A percentile compares a stretch with the other conserved stretches of the same genome.
Conservation (phyloP, 2,888 invertebrate species). For the Coelopa pilipes region DNA sequence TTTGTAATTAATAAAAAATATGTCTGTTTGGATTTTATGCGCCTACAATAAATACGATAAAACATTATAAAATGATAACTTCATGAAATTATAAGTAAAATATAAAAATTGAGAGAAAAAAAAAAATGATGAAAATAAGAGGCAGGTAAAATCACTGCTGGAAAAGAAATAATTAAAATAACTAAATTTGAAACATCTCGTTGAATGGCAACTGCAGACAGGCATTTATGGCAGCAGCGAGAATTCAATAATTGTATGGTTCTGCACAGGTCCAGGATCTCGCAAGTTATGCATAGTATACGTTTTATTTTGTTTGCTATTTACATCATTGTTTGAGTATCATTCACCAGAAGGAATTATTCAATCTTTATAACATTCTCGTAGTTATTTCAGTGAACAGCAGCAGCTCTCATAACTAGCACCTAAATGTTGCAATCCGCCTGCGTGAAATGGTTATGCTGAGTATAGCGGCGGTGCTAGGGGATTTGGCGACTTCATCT, state of each 20-base stretch:
- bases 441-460: background rate
- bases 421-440: too few species aligned
- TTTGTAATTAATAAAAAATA: background rate
- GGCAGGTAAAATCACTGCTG: background rate
- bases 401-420: too few species aligned
- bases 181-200: background rate
- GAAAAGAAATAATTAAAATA: background rate
- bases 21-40: background rate
- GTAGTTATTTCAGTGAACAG: too few species aligned
- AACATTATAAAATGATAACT: slow-evolving; percentile 2
- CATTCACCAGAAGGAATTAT: background rate
- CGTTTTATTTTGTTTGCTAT: slow-evolving; percentile 3
- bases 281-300: background rate
- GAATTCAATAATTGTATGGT: background rate
- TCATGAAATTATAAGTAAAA: background rate
- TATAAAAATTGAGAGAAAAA: background rate
- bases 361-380: too few species aligned
- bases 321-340: slow-evolving; percentile 1
- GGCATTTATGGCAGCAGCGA: background rate
- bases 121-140: background rate
- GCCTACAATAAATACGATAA: slow-evolving; percentile 3
- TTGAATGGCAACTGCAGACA: background rate
- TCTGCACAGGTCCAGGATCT: too few species aligned
- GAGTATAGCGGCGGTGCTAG: background rate
- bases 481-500: background rate